These are phyloP conservation scores for Ammodytes dubius DNA, from an alignment of 2,113 vertebrate genomes.

Conservation along the genomic window DNA sequence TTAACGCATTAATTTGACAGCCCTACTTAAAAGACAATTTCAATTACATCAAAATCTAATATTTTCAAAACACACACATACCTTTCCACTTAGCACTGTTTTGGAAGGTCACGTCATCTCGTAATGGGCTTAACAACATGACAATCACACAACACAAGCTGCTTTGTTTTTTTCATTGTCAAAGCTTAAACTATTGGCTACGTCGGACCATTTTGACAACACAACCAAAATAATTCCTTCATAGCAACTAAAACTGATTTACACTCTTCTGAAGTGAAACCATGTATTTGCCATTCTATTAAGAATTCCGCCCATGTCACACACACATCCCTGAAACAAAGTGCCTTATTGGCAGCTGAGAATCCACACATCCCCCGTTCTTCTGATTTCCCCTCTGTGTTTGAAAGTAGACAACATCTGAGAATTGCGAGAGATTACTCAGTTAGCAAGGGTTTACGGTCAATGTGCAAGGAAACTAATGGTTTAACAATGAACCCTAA, in stretches of 20 bases:
- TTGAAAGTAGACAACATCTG: constrained; percentile 38
- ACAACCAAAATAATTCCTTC: background rate
- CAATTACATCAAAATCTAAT: no score
- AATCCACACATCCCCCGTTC: background rate
- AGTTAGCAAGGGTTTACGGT: constrained; percentile 16
- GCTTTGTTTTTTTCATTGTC: constrained; percentile 10
- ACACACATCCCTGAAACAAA: constrained; percentile 8
- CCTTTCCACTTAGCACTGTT: background rate
- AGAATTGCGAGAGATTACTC: constrained; percentile 54
- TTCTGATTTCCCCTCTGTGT: constrained; percentile 25
- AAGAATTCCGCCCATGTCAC: background rate
- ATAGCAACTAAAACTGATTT: background rate
- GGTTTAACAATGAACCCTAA: constrained; percentile 27
- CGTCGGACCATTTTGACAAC: background rate
- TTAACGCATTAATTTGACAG: no score
- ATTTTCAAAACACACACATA: background rate
- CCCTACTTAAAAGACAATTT: background rate
- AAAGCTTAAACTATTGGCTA: constrained; percentile 9
- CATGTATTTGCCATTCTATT: background rate
- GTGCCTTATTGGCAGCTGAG: constrained; percentile 33
- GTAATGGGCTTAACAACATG: background rate
- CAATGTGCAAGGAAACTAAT: constrained; percentile 29
- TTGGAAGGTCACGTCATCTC: constrained; percentile 32
- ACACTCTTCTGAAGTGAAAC: background rate
- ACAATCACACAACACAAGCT: constrained; percentile 8